Evolutionary conservation across 2,888 invertebrate genomes (phyloP), one percentile per base, ranked within the genome.

Genomic region (Laothoe populi): DNA sequence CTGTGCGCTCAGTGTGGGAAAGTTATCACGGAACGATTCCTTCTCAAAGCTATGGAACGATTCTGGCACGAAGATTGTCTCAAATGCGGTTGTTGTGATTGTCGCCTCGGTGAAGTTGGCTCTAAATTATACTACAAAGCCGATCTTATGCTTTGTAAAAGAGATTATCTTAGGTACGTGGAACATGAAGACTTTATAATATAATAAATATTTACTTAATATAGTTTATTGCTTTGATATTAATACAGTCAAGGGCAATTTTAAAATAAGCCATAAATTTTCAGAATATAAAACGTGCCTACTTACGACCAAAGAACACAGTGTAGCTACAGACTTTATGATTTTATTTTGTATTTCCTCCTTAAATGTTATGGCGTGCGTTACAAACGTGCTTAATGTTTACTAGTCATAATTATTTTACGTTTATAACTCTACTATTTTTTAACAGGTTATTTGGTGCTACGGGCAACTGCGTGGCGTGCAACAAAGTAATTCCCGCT

Each of bases 51-150:
- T 0, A 93, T 98, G 89, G 98, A 98, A 84, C 94, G 97, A 83
- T 97, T 95, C 89, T 98, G 98, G 98, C 98, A 98, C 90, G 98
- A 98, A 77, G 98, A 98, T 89, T 98, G 98, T 79, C 94, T 98
- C 69, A 98, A 98, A 83, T 97, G 97, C 81, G 97, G 97, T 65
- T 98, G 98, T 89, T 98, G 98, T 83, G 97, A 98, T 88, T 98
- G 98, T 86, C 94, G 98, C 60, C 95, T 98, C n/a, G 98, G 98
- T 0, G 98, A 98, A 88, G 97, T 98, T 45, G 98, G 98, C 67
- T 97, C 97, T 62, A 97, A 97, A 69, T 94, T 98, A 59, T 98
- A 97, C 90, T 97, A 97, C 74, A 98, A 97, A 87, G 97, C 97
- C 45, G 97, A 98, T 88, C 95, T 98, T 69, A 96, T 98, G 86